Conservation (phyloP, 1,140 invertebrate genomes). For the Sitobion miscanthi region DNA sequence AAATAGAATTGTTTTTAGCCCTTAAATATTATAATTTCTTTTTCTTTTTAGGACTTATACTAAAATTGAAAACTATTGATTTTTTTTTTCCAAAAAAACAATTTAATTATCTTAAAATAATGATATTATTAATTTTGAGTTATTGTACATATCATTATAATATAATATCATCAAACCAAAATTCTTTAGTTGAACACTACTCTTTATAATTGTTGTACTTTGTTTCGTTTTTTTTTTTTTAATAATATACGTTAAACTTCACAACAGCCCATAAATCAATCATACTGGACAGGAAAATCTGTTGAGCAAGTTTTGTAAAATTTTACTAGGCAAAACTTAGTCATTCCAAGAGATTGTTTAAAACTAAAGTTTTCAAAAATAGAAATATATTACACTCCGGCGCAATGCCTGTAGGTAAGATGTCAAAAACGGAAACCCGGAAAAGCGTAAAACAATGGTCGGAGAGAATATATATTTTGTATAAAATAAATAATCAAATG, state of each 20-base stretch:
- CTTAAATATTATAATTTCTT: background rate
- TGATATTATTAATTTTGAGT: background rate
- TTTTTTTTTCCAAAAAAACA: background rate
- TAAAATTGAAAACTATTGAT: conserved; percentile 24
- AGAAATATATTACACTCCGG: conserved; percentile 9
- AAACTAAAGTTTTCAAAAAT: conserved; percentile 35
- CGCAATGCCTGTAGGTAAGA: conserved; percentile 15
- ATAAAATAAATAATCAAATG: background rate
- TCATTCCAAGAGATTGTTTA: conserved; percentile 3
- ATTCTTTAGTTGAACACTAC: background rate
- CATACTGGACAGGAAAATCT: conserved; percentile 24
- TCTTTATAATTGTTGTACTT: background rate
- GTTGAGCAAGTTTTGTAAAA: conserved; percentile 2
- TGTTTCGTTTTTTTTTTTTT: background rate
- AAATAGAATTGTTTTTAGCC: background rate
- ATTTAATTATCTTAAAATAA: background rate
- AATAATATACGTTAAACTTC: background rate
- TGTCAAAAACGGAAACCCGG: background rate
- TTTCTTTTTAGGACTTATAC: background rate
- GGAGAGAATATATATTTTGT: background rate
- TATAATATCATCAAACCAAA: background rate
- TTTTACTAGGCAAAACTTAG: conserved; percentile 29
- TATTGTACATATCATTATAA: background rate
- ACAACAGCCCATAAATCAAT: conserved; percentile 22
- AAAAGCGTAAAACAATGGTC: background rate